Conservation (phyloP, 2,888 invertebrate genomes). For the Meganola albula region DNA sequence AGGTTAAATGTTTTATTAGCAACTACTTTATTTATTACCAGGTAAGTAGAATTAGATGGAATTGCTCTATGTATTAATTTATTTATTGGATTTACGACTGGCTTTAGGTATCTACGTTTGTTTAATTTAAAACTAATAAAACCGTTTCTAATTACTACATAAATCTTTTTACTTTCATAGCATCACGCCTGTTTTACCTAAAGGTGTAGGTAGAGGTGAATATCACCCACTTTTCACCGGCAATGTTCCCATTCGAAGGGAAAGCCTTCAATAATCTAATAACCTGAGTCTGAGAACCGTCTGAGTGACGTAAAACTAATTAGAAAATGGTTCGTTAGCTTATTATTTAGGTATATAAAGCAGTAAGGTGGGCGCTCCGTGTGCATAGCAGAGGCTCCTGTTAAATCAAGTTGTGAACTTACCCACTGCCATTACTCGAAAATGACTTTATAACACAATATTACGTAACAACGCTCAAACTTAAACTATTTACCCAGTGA, state of each 20-base stretch:
- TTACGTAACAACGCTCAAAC: slow-evolving; percentile 43
- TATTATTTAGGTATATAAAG: slow-evolving; percentile 1
- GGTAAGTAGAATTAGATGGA: slow-evolving; percentile 28
- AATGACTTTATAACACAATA: slow-evolving; percentile 58
- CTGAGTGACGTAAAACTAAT: too few species aligned
- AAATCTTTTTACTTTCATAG: too few species aligned
- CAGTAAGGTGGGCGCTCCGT: slow-evolving; percentile 3
- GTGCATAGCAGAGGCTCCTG: slow-evolving; percentile 13
- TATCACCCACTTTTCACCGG: too few species aligned
- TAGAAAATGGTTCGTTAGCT: slow-evolving; percentile 1
- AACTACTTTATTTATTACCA: slow-evolving; percentile 56
- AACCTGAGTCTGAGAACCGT: too few species aligned
- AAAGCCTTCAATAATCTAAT: too few species aligned
- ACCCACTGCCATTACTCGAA: slow-evolving; percentile 41
- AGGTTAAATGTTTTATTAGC: slow-evolving; percentile 72
- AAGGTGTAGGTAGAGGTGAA: too few species aligned
- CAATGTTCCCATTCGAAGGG: too few species aligned
- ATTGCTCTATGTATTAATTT: slow-evolving; percentile 42
- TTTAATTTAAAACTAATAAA: too few species aligned
- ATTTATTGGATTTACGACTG: slow-evolving; percentile 21
- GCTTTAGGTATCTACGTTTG: slow-evolving; percentile 11
- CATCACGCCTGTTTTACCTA: too few species aligned
- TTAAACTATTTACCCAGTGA: slow-evolving; percentile 64
- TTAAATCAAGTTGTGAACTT: slow-evolving; percentile 47
- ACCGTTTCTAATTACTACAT: too few species aligned